These are phyloP conservation scores for Mus pahari DNA, from an alignment of 2,113 vertebrate species.

Conservation along the genomic window DNA sequence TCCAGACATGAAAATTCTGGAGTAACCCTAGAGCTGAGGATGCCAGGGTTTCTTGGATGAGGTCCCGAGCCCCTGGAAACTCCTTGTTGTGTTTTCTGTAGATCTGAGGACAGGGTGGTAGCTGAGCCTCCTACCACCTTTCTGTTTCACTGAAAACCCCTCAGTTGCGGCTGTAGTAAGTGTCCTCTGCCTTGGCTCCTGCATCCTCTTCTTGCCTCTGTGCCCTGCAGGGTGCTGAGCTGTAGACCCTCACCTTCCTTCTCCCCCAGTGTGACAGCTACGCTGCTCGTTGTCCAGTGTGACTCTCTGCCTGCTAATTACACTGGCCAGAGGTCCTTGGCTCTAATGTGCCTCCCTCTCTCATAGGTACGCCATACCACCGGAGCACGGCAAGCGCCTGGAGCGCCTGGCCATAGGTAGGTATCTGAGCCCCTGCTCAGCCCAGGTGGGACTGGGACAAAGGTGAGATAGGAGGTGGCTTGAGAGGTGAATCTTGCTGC, in stretches of 20 bases:
- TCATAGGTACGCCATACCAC: constrained; percentile 94
- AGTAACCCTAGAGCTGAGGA: not conserved
- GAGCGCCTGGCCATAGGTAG: constrained; percentile 97
- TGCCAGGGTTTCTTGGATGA: not conserved
- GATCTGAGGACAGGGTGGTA: not conserved
- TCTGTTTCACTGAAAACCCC: not conserved
- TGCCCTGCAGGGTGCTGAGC: not conserved
- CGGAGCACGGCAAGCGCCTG: constrained; percentile 97
- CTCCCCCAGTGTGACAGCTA: not conserved
- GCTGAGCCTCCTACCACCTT: not conserved
- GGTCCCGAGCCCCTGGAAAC: not conserved
- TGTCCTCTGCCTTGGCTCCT: no score
- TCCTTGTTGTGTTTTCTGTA: not conserved
- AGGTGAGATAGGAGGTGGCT: not conserved
- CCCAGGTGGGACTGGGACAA: not conserved
- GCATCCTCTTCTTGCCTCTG: not conserved
- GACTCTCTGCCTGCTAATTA: not conserved
- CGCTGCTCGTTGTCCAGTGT: not conserved
- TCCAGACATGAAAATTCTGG: constrained; percentile 71
- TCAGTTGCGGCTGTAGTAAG: not conserved
- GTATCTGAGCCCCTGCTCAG: not conserved
- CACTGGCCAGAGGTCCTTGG: not conserved
- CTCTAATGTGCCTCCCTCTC: constrained; percentile 50
- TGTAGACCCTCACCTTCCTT: not conserved
- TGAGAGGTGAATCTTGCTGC: not conserved